These are phyloP conservation scores for Uloborus diversus DNA, from an alignment of 1,140 invertebrate species.

Conservation along the genomic window DNA sequence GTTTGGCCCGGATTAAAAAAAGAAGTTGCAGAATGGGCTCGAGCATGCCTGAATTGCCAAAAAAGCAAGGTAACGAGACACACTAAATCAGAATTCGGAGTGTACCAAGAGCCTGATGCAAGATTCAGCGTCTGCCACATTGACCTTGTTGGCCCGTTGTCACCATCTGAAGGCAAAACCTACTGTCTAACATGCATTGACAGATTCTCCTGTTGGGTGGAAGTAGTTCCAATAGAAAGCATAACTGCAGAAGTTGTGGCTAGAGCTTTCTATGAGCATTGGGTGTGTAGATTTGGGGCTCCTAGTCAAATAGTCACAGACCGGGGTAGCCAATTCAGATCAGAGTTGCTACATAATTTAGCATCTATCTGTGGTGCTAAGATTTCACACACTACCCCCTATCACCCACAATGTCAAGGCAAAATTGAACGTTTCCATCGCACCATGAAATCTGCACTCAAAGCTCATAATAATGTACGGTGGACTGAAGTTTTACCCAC, in stretches of 20 bases:
- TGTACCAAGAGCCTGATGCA: background rate
- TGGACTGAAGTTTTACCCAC: background rate
- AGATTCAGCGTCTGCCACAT: background rate
- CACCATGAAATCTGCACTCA: constrained; percentile 56
- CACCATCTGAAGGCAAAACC: background rate
- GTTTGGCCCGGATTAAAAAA: constrained; percentile 37
- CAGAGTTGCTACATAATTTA: background rate
- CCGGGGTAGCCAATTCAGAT: background rate
- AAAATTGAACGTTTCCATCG: too few relatives aligned
- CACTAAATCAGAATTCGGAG: background rate
- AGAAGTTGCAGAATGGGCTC: background rate
- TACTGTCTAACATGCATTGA: constrained; percentile 4
- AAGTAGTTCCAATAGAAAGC: background rate
- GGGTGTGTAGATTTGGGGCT: background rate
- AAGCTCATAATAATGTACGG: constrained; percentile 6
- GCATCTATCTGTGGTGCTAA: background rate
- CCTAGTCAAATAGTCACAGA: background rate
- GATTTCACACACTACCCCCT: constrained; percentile 48
- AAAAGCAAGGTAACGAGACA: background rate
- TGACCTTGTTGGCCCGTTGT: background rate
- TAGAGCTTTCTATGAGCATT: background rate
- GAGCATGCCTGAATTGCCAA: background rate
- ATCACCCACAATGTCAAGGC: constrained; percentile 60
- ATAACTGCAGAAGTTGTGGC: background rate
- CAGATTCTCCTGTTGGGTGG: background rate